phyloP scores from a whole-genome alignment of 2,888 invertebrate species.

The Pandemis cinnamomeana region DNA sequence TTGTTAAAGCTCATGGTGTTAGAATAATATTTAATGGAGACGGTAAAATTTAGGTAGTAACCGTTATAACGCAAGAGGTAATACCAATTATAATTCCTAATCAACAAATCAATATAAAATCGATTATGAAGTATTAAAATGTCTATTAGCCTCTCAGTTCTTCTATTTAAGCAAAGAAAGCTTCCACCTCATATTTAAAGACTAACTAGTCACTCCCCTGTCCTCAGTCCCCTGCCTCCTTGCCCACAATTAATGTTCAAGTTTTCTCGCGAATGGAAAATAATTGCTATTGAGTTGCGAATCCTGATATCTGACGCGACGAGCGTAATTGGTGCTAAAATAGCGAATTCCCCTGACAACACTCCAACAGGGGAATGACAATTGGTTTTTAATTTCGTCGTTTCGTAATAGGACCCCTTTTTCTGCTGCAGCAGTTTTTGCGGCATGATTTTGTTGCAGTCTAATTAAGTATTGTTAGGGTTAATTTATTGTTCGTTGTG shows the following conservation, averaged over 20 bases:
- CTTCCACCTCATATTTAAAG: neutral
- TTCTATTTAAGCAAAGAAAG: neutral
- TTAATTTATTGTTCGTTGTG: conserved; percentile 26
- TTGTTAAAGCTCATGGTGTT: too few relatives aligned
- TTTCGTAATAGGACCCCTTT: conserved; percentile 29
- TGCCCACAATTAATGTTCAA: conserved; percentile 70
- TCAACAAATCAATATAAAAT: too few relatives aligned
- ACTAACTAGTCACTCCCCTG: conserved; percentile 1
- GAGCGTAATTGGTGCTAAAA: conserved; percentile 75
- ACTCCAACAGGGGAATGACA: conserved; percentile 50
- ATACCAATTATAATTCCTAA: too few relatives aligned
- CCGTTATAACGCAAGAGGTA: too few relatives aligned
- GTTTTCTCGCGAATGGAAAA: conserved; percentile 74
- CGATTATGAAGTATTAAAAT: too few relatives aligned
- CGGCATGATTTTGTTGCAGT: conserved; percentile 29
- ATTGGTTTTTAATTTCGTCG: conserved; percentile 38
- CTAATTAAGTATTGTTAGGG: conserved; percentile 31
- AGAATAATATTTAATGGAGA: too few relatives aligned
- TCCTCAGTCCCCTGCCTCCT: conserved; percentile 3
- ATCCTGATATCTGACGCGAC: conserved; percentile 69
- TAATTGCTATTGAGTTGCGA: conserved; percentile 78
- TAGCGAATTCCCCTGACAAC: conserved; percentile 64
- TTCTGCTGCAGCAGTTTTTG: conserved; percentile 33
- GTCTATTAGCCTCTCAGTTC: too few relatives aligned
- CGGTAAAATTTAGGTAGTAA: too few relatives aligned